Percentiles rank a stretch among this genome's conserved stretches.
Conservation (phyloP, 2,113 vertebrate genomes). For the Lipophrys pholis region DNA sequence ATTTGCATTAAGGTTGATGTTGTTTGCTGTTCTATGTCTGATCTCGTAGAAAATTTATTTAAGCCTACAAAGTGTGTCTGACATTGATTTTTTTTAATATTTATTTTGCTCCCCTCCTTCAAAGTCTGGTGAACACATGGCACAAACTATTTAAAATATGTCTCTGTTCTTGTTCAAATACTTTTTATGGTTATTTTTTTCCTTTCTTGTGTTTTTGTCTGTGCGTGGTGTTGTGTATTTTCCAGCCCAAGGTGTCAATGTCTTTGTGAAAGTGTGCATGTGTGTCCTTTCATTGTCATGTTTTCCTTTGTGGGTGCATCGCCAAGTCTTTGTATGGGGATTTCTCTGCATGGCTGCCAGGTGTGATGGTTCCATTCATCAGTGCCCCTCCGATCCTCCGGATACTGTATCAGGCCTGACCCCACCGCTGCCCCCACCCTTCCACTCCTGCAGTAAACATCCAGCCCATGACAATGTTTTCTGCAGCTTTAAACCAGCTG, state of each 20-base stretch:
- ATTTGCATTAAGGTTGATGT: slow-evolving; percentile 11
- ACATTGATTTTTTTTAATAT: background rate
- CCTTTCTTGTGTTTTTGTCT: background rate
- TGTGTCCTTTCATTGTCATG: slow-evolving; percentile 7
- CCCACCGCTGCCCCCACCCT: background rate
- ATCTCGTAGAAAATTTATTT: slow-evolving; percentile 4
- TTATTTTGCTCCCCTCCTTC: background rate
- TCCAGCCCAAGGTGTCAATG: too few species aligned
- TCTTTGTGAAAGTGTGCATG: background rate
- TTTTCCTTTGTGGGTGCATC: slow-evolving; percentile 35
- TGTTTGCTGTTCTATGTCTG: slow-evolving; percentile 21
- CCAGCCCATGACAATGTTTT: background rate
- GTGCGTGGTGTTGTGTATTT: too few species aligned
- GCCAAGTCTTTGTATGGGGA: slow-evolving; percentile 34
- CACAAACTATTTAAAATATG: background rate
- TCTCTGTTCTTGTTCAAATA: slow-evolving; percentile 16
- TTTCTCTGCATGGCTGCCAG: slow-evolving; percentile 54
- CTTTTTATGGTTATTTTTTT: background rate
- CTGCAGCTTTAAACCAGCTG: slow-evolving; percentile 4
- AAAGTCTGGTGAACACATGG: background rate
- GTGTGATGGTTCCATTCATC: slow-evolving; percentile 64
- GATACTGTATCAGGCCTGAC: slow-evolving; percentile 62
- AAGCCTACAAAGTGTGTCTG: background rate
- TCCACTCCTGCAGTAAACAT: slow-evolving; percentile 11
- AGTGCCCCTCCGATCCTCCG: slow-evolving; percentile 57